Percentiles rank a stretch among this genome's conserved stretches.
phyloP scores from a whole-genome alignment of 2,797 vertebrate genomes.

The Tokudaia tokunoshimensis region DNA sequence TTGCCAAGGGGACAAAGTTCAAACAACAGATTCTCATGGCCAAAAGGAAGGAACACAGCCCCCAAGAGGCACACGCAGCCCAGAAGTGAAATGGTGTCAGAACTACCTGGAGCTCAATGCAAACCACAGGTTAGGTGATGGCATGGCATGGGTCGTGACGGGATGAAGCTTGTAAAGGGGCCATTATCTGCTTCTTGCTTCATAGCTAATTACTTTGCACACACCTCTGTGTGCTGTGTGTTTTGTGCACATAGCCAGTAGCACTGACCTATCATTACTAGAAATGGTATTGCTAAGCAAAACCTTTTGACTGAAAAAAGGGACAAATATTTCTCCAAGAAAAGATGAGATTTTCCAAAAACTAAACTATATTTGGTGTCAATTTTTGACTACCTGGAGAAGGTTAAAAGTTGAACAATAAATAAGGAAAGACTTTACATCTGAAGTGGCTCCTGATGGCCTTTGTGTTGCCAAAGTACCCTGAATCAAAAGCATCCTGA shows the following conservation, averaged over 20 bases:
- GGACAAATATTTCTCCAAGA: slow-evolving; percentile 57
- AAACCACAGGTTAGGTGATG: slow-evolving; percentile 77
- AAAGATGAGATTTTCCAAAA: not conserved
- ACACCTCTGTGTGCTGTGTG: not conserved
- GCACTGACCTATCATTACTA: not conserved
- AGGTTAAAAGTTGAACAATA: not conserved
- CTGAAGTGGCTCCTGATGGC: slow-evolving; percentile 56
- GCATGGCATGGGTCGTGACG: slow-evolving; percentile 66
- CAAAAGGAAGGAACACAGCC: slow-evolving; percentile 8
- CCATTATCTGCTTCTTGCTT: slow-evolving; percentile 20
- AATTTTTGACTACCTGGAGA: slow-evolving; percentile 57
- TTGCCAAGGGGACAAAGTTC: slow-evolving; percentile 56
- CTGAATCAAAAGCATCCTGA: slow-evolving; percentile 35
- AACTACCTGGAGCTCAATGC: slow-evolving; percentile 44
- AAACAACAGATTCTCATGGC: slow-evolving; percentile 64
- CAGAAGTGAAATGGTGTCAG: slow-evolving; percentile 67
- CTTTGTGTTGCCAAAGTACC: slow-evolving; percentile 50
- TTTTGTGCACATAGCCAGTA: not conserved
- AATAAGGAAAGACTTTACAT: slow-evolving; percentile 75
- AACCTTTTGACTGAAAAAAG: slow-evolving; percentile 49
- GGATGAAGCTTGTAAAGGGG: slow-evolving; percentile 41
- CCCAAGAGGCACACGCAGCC: slow-evolving; percentile 77
- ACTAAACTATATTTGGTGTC: slow-evolving; percentile 53
- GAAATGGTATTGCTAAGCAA: not conserved
- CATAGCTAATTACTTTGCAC: not conserved